These are phyloP conservation scores for Tamias sibiricus DNA, from an alignment of 2,113 vertebrate genomes.

Conservation along the genomic window DNA sequence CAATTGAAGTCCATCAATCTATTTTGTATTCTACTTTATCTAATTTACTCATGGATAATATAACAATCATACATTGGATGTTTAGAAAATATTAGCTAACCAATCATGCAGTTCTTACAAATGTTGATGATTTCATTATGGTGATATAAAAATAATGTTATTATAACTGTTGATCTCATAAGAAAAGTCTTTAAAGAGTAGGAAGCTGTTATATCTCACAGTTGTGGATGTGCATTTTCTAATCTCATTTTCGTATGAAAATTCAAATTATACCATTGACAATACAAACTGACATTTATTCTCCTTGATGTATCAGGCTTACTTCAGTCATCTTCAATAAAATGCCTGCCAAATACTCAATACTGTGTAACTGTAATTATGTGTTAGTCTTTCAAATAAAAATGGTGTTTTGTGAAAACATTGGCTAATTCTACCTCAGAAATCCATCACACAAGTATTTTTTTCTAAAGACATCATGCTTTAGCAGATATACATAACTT, in stretches of 20 bases:
- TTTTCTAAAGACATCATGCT: not conserved
- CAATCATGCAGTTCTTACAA: not conserved
- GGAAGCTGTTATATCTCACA: not conserved
- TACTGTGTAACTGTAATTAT: not conserved
- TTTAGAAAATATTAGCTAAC: not conserved
- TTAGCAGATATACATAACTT: not conserved
- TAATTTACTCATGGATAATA: not conserved
- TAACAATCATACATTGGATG: not conserved
- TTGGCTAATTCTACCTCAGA: not conserved
- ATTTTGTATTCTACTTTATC: not conserved
- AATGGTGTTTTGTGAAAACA: not conserved
- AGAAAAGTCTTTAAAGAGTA: not conserved
- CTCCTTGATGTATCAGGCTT: not conserved
- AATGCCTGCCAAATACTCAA: not conserved
- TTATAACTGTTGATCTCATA: not conserved
- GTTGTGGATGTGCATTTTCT: not conserved
- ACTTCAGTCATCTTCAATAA: not conserved
- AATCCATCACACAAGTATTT: not conserved
- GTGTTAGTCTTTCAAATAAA: not conserved
- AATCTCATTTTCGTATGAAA: conserved; percentile 19
- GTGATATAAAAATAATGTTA: not conserved
- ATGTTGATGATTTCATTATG: not conserved
- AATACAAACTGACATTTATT: not conserved
- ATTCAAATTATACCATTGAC: not conserved
- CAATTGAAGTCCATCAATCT: not conserved